These are phyloP conservation scores for Ostrea edulis DNA, from an alignment of 1,140 invertebrate species.

Conservation along the genomic window DNA sequence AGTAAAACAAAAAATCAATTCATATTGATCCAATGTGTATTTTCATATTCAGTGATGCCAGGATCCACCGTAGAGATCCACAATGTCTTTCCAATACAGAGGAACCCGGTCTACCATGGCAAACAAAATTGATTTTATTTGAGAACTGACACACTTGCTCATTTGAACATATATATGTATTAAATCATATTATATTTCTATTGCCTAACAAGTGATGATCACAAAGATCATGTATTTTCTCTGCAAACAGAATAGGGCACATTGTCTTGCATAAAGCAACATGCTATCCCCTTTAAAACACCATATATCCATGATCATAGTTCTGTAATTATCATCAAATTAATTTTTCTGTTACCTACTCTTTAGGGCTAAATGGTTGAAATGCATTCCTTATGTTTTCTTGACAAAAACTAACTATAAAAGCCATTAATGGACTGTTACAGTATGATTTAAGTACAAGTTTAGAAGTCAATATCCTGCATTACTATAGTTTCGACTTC, in stretches of 20 bases:
- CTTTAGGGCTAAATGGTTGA: no score
- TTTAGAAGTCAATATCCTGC: no score
- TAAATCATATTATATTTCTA: background rate
- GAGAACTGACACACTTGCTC: constrained; percentile 15
- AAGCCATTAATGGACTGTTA: no score
- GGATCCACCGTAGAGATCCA: background rate
- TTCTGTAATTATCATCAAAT: no score
- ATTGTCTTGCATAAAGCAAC: no score
- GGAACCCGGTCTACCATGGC: constrained; percentile 10
- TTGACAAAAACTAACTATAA: no score
- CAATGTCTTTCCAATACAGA: background rate
- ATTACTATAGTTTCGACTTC: no score
- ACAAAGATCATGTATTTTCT: background rate
- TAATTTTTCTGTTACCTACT: no score
- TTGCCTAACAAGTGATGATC: background rate
- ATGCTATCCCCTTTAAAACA: no score
- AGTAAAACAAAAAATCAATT: constrained; percentile 35
- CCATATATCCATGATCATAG: no score
- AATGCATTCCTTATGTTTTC: no score
- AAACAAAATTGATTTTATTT: constrained; percentile 27
- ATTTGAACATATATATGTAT: background rate
- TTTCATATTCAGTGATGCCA: constrained; percentile 26
- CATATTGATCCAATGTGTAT: constrained; percentile 2
- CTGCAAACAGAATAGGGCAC: background rate
- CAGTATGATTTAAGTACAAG: no score